Evolutionary conservation across 2,797 vertebrate species (phyloP).

Genomic region (Cetoscarus ocellatus): DNA sequence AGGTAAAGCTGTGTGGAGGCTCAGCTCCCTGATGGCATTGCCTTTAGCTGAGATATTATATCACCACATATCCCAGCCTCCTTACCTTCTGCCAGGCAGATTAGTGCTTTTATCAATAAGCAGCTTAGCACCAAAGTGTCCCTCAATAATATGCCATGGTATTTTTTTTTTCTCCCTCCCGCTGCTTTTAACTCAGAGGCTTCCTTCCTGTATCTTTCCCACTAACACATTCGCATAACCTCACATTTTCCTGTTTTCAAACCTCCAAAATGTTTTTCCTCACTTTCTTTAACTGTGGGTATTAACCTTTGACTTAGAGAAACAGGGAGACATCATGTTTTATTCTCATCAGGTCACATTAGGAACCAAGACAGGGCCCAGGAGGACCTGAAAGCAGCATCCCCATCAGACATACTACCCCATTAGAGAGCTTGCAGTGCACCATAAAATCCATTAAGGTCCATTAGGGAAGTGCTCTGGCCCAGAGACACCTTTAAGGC

Average conservation of each 20-base stretch:
- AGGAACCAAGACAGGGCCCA: slow-evolving; percentile 71
- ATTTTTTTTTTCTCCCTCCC: slow-evolving; percentile 70
- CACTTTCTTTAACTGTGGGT: slow-evolving; percentile 52
- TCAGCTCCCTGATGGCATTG: slow-evolving; percentile 83
- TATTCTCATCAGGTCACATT: slow-evolving; percentile 75
- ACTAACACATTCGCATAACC: slow-evolving; percentile 53
- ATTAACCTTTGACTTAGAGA: slow-evolving; percentile 67
- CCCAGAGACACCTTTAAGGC: slow-evolving; percentile 81
- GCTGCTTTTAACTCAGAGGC: slow-evolving; percentile 74
- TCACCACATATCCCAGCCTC: slow-evolving; percentile 82
- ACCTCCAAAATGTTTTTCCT: slow-evolving; percentile 25
- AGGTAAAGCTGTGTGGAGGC: slow-evolving; percentile 81
- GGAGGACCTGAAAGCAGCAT: slow-evolving; percentile 70
- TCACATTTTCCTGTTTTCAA: slow-evolving; percentile 55
- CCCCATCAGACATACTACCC: slow-evolving; percentile 80
- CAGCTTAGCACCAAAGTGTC: slow-evolving; percentile 87
- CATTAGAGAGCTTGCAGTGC: slow-evolving; percentile 80
- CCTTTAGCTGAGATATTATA: slow-evolving; percentile 86
- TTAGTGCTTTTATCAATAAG: slow-evolving; percentile 91
- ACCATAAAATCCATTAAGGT: slow-evolving; percentile 84
- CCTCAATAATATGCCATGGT: slow-evolving; percentile 85
- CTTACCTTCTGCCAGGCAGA: slow-evolving; percentile 88
- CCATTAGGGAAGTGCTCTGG: slow-evolving; percentile 83
- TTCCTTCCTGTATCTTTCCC: slow-evolving; percentile 55
- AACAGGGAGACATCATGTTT: slow-evolving; percentile 66